Evolutionary conservation across 2,888 invertebrate genomes (phyloP).

Genomic region (Acanthococcus lagerstroemiae): DNA sequence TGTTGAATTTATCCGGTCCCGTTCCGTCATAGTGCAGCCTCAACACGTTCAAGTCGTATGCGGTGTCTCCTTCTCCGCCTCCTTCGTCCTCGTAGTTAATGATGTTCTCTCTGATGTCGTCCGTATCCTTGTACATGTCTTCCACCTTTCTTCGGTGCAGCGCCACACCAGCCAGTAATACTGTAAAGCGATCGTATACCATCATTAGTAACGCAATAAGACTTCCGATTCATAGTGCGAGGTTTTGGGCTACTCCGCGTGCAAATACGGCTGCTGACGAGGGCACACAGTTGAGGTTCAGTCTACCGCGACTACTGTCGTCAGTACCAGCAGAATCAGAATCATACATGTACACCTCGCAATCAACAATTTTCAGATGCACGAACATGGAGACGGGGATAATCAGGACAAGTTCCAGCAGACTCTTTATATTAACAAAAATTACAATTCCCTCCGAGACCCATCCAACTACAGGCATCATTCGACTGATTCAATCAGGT

Average conservation of each 20-base stretch:
- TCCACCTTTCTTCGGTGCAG: constrained; percentile 76
- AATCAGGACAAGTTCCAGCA: no score
- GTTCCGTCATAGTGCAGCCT: constrained; percentile 53
- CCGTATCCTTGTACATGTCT: constrained; percentile 81
- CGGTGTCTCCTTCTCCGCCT: constrained; percentile 93
- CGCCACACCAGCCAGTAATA: constrained; percentile 80
- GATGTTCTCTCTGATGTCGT: constrained; percentile 93
- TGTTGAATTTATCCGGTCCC: constrained; percentile 31
- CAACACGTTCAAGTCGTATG: constrained; percentile 77
- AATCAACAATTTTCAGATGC: no score
- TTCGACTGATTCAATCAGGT: no score
- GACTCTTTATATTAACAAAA: not conserved
- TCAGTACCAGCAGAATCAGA: no score
- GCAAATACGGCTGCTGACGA: no score
- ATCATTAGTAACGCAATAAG: no score
- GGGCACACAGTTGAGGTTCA: no score
- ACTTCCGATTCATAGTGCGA: no score
- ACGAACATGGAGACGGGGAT: no score
- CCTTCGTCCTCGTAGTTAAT: constrained; percentile 97
- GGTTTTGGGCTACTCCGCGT: no score
- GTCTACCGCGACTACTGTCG: no score
- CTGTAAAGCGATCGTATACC: constrained; percentile 46
- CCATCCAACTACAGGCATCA: not conserved
- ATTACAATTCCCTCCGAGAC: not conserved
- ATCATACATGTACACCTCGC: no score